A percentile compares a stretch with the other conserved stretches of the same genome.
These are phyloP conservation scores for Coptotermes formosanus DNA, from an alignment of 1,140 invertebrate genomes.

Conservation along the genomic window DNA sequence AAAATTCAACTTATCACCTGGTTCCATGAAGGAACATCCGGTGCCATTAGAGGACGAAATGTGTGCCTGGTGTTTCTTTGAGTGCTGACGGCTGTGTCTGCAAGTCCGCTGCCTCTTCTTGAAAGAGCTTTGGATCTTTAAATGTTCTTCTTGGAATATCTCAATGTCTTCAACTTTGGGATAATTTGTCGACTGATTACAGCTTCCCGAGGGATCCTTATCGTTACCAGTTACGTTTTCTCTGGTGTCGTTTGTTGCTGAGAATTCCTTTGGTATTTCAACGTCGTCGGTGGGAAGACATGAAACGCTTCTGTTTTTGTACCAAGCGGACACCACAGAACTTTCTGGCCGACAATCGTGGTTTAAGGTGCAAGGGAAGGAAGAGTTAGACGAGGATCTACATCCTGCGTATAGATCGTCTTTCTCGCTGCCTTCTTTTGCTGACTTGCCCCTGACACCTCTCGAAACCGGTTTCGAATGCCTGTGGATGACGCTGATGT, in stretches of 20 bases:
- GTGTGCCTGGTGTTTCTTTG: neutral
- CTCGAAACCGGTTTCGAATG: neutral
- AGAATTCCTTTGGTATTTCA: neutral
- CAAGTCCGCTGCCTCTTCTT: constrained; percentile 4
- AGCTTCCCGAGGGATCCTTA: neutral
- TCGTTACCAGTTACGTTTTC: neutral
- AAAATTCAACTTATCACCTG: neutral
- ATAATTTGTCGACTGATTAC: constrained; percentile 4
- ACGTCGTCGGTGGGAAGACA: neutral
- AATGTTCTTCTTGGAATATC: constrained; percentile 39
- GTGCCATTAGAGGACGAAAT: neutral
- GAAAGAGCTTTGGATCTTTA: constrained; percentile 34
- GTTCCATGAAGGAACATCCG: neutral
- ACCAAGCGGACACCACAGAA: neutral
- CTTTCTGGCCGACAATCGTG: neutral
- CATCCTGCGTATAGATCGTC: neutral
- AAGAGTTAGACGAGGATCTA: neutral
- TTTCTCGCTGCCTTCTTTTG: neutral
- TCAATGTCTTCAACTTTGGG: constrained; percentile 39
- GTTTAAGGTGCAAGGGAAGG: neutral
- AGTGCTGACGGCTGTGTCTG: neutral
- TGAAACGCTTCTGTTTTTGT: neutral
- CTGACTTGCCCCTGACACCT: neutral
- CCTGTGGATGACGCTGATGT: neutral
- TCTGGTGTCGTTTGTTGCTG: neutral